Evolutionary conservation across 2,113 vertebrate species (phyloP).

Genomic region (Xenus cinereus): DNA sequence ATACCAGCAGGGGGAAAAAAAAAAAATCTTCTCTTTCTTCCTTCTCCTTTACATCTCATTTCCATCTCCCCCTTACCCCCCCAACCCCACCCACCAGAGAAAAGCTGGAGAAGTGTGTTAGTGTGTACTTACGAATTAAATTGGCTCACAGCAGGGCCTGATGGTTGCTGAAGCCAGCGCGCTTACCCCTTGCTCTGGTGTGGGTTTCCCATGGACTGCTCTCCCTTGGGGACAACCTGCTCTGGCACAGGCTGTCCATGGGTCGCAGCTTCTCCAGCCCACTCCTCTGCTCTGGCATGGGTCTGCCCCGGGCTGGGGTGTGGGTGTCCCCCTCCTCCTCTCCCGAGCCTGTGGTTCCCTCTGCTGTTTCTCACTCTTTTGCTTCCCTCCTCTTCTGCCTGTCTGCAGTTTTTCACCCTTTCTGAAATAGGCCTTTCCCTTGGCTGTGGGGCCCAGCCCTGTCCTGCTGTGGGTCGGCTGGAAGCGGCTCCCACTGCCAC

Average conservation of each 20-base stretch:
- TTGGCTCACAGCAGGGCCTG: neutral
- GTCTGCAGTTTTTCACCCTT: neutral
- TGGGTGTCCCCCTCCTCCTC: neutral
- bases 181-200: rapidly evolving
- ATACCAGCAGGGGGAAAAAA: neutral
- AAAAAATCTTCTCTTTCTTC: neutral
- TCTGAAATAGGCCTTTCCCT: rapidly evolving
- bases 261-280: rapidly evolving
- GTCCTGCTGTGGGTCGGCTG: rapidly evolving
- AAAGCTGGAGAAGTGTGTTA: neutral
- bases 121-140: neutral
- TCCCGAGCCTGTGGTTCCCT: neutral
- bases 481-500: neutral
- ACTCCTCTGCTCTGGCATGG: neutral
- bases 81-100: neutral
- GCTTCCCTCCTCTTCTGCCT: neutral
- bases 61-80: rapidly evolving
- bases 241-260: rapidly evolving
- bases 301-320: neutral
- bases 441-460: rapidly evolving
- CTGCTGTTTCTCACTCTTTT: neutral
- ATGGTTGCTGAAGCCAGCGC: neutral
- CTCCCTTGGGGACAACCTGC: neutral
- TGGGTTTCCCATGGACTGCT: neutral
- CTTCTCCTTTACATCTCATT: neutral